Evolutionary conservation across 2,113 vertebrate species (phyloP).

Genomic region (Philantomba maxwellii): DNA sequence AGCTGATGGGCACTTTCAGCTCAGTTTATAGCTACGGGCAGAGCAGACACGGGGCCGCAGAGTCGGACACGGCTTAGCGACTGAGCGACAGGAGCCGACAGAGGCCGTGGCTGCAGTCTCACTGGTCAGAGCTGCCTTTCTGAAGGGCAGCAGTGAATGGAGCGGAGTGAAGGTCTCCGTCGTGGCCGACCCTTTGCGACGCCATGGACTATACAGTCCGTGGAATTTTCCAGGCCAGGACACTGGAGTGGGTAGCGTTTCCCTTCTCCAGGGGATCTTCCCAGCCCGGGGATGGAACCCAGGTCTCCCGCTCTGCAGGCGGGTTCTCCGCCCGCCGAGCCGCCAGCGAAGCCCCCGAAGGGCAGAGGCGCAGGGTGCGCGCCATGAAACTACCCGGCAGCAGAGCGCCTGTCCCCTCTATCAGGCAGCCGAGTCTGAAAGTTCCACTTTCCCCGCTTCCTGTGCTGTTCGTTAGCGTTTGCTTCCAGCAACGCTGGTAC

Average conservation of each 20-base stretch:
- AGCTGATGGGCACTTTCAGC: constrained; percentile 69
- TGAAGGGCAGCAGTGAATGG: constrained; percentile 33
- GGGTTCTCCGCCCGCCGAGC: fast-evolving
- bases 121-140: constrained; percentile 68
- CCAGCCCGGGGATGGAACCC: background rate
- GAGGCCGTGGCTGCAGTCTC: constrained; percentile 75
- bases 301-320: fast-evolving
- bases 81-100: constrained; percentile 65
- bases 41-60: constrained; percentile 68
- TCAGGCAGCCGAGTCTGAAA: constrained; percentile 17
- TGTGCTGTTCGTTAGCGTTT: background rate
- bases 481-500: fast-evolving
- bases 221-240: background rate
- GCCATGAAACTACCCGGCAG: constrained; percentile 60
- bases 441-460: background rate
- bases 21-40: constrained; percentile 77
- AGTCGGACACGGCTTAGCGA: background rate
- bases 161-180: background rate
- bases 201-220: fast-evolving
- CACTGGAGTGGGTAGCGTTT: background rate
- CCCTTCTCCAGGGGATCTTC: background rate
- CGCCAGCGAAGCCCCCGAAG: background rate
- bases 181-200: fast-evolving
- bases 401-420: constrained; percentile 47
- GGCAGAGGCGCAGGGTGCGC: constrained; percentile 29